Percentiles rank a stretch among this genome's conserved stretches.
phyloP scores from a whole-genome alignment of 2,797 vertebrate species.

The Tauraco hartlaubi region DNA sequence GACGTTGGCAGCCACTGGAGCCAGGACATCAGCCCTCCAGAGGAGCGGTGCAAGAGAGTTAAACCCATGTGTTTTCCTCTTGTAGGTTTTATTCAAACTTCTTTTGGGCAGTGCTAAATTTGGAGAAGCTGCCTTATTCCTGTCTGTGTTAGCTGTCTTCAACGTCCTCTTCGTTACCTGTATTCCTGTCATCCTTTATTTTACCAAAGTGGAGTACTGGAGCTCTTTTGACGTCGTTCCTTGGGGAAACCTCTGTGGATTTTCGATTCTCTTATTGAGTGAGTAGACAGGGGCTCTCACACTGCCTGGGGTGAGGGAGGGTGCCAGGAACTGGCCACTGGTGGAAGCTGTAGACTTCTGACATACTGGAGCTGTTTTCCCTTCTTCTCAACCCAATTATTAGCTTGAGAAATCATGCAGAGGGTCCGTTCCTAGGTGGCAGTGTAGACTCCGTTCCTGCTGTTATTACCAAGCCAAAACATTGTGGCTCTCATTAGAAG shows the following conservation, averaged over 20 bases:
- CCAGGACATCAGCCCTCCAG: neutral
- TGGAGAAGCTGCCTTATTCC: constrained; percentile 96
- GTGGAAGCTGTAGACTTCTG: neutral
- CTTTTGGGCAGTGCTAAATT: constrained; percentile 96
- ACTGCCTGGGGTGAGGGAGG: neutral
- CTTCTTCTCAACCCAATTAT: neutral
- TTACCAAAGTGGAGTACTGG: constrained; percentile 95
- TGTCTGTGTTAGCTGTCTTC: constrained; percentile 91
- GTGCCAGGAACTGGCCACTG: neutral
- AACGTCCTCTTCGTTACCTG: constrained; percentile 93
- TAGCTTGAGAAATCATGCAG: neutral
- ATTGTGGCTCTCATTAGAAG: neutral
- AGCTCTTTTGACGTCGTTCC: constrained; percentile 88
- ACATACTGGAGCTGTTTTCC: neutral
- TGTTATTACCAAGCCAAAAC: neutral
- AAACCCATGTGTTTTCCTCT: constrained; percentile 28
- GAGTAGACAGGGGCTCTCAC: constrained; percentile 17
- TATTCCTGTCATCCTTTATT: constrained; percentile 93
- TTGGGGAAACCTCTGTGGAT: constrained; percentile 93
- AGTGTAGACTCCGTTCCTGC: accelerated
- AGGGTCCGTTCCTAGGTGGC: neutral
- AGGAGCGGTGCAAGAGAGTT: neutral
- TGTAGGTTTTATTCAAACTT: constrained; percentile 96
- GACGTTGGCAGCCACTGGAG: neutral
- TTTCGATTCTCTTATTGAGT: constrained; percentile 93